These are phyloP conservation scores for Aplocera efformata DNA, from an alignment of 2,888 invertebrate species.

Conservation along the genomic window DNA sequence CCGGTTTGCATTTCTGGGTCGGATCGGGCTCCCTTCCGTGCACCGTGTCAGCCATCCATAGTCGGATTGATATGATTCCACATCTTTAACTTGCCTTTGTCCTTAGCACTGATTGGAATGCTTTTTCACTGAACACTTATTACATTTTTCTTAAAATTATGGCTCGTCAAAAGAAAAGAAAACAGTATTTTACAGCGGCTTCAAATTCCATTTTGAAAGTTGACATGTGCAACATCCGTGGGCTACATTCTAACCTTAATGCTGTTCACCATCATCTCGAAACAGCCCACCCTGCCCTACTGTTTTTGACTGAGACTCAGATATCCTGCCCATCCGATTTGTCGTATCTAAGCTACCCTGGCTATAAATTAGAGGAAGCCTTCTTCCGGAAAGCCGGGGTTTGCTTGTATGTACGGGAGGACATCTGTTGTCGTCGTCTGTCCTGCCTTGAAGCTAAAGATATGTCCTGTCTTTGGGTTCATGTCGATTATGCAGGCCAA, in stretches of 20 bases:
- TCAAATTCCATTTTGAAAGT: background rate
- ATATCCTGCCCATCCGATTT: background rate
- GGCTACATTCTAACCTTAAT: constrained; percentile 5
- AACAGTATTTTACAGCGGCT: too few relatives aligned
- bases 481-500: background rate
- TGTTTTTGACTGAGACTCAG: constrained; percentile 11
- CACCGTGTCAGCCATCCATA: too few relatives aligned
- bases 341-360: constrained; percentile 5
- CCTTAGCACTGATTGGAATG: too few relatives aligned
- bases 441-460: background rate
- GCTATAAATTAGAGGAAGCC: background rate
- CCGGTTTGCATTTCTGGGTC: too few relatives aligned
- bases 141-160: too few relatives aligned
- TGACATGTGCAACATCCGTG: constrained; percentile 5
- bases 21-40: too few relatives aligned
- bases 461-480: background rate
- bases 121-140: too few relatives aligned
- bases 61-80: too few relatives aligned
- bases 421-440: background rate
- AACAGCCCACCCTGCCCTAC: background rate
- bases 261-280: constrained; percentile 10
- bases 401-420: background rate
- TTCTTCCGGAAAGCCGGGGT: background rate
- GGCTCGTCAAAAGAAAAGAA: too few relatives aligned
- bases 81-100: too few relatives aligned